A percentile compares a stretch with the other conserved stretches of the same genome.
Conservation (phyloP, 2,888 invertebrate genomes). For the Heliconius charithonia region DNA sequence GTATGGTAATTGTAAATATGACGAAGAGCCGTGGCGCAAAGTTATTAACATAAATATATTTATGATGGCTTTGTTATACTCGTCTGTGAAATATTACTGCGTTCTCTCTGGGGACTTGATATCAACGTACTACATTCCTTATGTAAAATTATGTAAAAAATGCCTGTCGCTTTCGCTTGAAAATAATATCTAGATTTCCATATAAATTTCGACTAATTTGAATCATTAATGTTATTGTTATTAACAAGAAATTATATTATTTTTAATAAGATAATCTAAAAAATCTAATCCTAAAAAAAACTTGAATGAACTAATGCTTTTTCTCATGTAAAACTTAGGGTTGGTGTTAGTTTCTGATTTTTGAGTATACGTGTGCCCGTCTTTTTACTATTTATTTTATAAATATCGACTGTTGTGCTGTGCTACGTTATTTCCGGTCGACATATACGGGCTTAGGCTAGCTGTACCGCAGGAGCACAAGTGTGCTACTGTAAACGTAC, state of each 20-base stretch:
- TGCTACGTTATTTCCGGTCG: conserved; percentile 11
- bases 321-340: too few relatives aligned
- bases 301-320: too few relatives aligned
- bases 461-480: too few relatives aligned
- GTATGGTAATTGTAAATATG: conserved; percentile 9
- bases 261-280: too few relatives aligned
- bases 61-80: neutral
- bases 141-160: neutral
- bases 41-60: conserved; percentile 15
- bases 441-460: too few relatives aligned
- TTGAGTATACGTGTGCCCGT: too few relatives aligned
- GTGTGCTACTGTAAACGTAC: too few relatives aligned
- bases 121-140: neutral
- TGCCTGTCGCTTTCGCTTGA: neutral
- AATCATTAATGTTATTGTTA: neutral
- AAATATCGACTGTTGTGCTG: neutral
- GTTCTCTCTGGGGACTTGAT: neutral
- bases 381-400: too few relatives aligned
- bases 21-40: neutral
- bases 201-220: neutral
- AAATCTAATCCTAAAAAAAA: too few relatives aligned
- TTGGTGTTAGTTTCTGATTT: too few relatives aligned
- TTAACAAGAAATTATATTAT: neutral
- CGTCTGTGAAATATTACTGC: neutral
- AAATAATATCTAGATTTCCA: neutral